Evolutionary conservation across 2,888 invertebrate species (phyloP).

Genomic region (Trisateles emortualis): DNA sequence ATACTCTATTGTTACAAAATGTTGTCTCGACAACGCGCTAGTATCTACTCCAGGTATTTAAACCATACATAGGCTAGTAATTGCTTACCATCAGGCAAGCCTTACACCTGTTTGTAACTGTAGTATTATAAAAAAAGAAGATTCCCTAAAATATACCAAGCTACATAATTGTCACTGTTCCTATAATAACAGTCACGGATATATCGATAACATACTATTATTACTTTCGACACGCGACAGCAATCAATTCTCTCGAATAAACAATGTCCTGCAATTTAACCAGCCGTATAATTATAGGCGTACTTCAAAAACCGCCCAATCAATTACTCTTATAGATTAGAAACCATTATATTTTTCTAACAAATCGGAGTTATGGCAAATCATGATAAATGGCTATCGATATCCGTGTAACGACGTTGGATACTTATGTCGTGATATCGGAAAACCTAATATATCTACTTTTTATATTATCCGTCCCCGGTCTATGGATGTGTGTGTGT

Average conservation of each 20-base stretch:
- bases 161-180: no score
- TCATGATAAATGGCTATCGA: slow-evolving; percentile 47
- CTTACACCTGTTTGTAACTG: no score
- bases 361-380: slow-evolving; percentile 43
- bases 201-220: no score
- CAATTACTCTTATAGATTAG: slow-evolving; percentile 41
- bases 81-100: no score
- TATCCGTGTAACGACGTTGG: slow-evolving; percentile 35
- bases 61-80: no score
- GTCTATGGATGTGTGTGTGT: background rate
- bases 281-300: slow-evolving; percentile 25
- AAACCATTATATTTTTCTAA: slow-evolving; percentile 40
- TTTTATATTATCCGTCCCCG: slow-evolving; percentile 31
- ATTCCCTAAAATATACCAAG: no score
- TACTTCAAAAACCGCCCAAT: slow-evolving; percentile 33
- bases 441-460: slow-evolving; percentile 34
- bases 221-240: background rate
- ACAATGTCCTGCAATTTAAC: slow-evolving; percentile 5
- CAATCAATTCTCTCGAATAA: background rate
- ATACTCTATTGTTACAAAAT: no score
- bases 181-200: no score
- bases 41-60: no score
- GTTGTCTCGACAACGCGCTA: no score
- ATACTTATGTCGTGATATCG: slow-evolving; percentile 44
- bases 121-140: no score